Conservation (phyloP, 2,113 vertebrate species). For the Neoarius graeffei region DNA sequence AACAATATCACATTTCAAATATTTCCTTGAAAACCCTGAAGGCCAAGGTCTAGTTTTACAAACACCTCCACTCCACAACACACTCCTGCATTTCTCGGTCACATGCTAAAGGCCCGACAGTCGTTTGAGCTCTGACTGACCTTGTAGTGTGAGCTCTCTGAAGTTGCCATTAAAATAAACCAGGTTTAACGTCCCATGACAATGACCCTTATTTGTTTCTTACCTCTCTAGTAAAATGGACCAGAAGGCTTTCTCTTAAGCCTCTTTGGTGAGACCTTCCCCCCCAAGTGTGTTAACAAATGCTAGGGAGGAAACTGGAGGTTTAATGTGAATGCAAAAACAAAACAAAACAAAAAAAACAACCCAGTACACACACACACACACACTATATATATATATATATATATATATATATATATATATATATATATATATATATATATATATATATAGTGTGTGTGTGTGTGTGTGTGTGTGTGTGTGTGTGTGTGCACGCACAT, state of each 20-base stretch:
- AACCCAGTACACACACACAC: neutral
- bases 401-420: neutral
- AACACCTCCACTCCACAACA: neutral
- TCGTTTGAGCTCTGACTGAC: conserved; percentile 36
- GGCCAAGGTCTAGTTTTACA: conserved; percentile 19
- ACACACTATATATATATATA: neutral
- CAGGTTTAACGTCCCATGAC: conserved; percentile 52
- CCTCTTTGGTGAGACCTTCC: conserved; percentile 29
- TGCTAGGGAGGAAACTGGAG: conserved; percentile 35
- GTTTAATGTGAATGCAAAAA: neutral
- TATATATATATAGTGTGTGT: neutral
- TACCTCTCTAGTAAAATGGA: conserved; percentile 52
- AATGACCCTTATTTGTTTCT: conserved; percentile 42
- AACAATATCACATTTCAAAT: neutral
- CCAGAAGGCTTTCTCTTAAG: conserved; percentile 45
- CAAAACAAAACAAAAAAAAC: neutral
- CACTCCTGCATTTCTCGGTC: conserved; percentile 24
- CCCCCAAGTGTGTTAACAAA: conserved; percentile 38
- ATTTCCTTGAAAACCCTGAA: neutral
- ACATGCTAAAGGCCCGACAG: conserved; percentile 13
- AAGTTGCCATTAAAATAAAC: conserved; percentile 43
- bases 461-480: no score
- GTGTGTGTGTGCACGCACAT: no score
- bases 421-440: neutral
- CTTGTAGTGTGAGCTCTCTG: conserved; percentile 42